Conservation (phyloP, 2,797 vertebrate genomes). For the Gallinago nigripennis region DNA sequence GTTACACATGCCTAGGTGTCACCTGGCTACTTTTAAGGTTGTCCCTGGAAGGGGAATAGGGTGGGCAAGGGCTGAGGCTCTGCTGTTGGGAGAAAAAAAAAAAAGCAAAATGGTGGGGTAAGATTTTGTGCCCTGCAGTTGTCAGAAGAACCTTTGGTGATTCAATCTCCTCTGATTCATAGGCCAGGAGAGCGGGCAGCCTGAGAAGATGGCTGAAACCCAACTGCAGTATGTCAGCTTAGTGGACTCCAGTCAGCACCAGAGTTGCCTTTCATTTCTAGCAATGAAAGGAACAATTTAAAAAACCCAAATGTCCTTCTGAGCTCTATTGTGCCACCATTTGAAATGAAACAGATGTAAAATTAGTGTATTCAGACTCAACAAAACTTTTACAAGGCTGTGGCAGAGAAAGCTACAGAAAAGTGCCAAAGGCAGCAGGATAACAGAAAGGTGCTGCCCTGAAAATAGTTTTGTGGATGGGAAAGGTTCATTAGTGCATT, state of each 20-base stretch:
- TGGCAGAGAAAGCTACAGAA: background rate
- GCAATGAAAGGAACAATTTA: background rate
- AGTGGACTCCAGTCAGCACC: background rate
- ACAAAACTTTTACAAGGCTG: background rate
- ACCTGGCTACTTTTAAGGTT: background rate
- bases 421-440: background rate
- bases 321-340: background rate
- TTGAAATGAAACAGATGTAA: background rate
- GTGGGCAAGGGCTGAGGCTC: background rate
- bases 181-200: background rate
- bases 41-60: background rate
- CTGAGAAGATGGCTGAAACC: background rate
- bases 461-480: background rate
- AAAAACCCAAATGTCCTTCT: background rate
- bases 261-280: background rate
- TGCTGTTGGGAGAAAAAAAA: background rate
- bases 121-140: background rate
- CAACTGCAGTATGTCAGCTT: background rate
- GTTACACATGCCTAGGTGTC: background rate
- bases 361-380: background rate
- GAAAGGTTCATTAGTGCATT: background rate
- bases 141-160: background rate
- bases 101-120: rapidly evolving
- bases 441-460: background rate
- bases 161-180: background rate